Percentiles rank a stretch among this genome's conserved stretches.
Evolutionary conservation across 2,113 vertebrate genomes (phyloP).

Genomic region (Lates calcarifer): DNA sequence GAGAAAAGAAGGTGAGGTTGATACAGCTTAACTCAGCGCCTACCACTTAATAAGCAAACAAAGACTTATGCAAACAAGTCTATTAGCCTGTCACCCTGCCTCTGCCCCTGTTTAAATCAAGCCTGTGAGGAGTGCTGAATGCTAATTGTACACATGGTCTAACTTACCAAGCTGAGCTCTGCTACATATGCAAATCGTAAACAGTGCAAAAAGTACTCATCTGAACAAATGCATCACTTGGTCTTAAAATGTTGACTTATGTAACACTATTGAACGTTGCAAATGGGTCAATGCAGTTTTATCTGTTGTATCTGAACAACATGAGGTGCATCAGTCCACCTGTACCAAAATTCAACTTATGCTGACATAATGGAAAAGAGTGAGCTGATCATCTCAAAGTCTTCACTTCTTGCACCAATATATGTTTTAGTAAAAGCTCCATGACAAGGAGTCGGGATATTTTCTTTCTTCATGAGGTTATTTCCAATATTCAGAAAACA

Average conservation of each 20-base stretch:
- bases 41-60: slow-evolving; percentile 61
- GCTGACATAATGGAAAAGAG: too few species aligned
- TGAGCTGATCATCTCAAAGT: too few species aligned
- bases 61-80: slow-evolving; percentile 60
- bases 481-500: not conserved
- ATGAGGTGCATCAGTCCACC: too few species aligned
- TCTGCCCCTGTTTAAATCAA: slow-evolving; percentile 57
- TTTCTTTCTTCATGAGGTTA: not conserved
- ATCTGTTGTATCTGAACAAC: too few species aligned
- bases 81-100: slow-evolving; percentile 64
- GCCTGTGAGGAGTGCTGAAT: slow-evolving; percentile 44
- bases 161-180: slow-evolving; percentile 16
- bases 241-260: too few species aligned
- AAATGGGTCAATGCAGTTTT: too few species aligned
- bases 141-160: slow-evolving; percentile 47
- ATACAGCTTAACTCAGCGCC: slow-evolving; percentile 28
- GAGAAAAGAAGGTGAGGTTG: not conserved
- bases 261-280: too few species aligned
- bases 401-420: too few species aligned
- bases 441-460: not conserved
- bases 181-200: not conserved
- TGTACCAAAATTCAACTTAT: too few species aligned
- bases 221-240: not conserved
- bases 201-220: not conserved
- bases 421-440: not conserved